Percentiles rank a stretch among this genome's conserved stretches.
Evolutionary conservation across 2,113 vertebrate species (phyloP).

Genomic region (Pardalotus punctatus): DNA sequence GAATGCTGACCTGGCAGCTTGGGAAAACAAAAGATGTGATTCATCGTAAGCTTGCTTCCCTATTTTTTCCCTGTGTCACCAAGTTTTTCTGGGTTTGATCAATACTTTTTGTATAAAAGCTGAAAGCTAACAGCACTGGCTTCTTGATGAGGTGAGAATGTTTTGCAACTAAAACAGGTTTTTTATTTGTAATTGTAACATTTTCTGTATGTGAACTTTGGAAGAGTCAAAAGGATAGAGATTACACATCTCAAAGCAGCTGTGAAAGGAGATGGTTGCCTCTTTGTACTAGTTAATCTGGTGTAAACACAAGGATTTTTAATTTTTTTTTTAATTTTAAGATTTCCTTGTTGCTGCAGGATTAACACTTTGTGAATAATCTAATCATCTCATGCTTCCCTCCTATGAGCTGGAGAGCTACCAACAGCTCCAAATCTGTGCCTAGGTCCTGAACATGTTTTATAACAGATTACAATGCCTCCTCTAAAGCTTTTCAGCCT

Average conservation of each 20-base stretch:
- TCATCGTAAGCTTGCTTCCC: background rate
- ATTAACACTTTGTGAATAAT: background rate
- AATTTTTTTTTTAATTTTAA: background rate
- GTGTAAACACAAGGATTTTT: background rate
- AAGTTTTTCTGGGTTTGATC: background rate
- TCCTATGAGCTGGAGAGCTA: background rate
- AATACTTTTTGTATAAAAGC: background rate
- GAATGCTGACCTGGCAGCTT: background rate
- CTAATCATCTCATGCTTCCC: background rate
- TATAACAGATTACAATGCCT: slow-evolving; percentile 8
- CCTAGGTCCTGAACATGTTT: background rate
- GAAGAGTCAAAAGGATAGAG: background rate
- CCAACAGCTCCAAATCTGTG: background rate
- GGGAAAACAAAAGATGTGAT: background rate
- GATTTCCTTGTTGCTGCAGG: background rate
- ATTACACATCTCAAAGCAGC: background rate
- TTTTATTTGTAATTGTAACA: background rate
- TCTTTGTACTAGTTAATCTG: background rate
- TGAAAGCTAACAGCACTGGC: background rate
- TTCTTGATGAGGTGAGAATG: background rate
- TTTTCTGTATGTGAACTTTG: fast-evolving
- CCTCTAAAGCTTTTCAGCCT: slow-evolving; percentile 43
- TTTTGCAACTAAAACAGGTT: background rate
- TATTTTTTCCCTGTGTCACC: background rate
- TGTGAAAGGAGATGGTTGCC: background rate